A percentile compares a stretch with the other conserved stretches of the same genome.
Evolutionary conservation across 2,888 invertebrate species (phyloP).

Genomic region (Catotricha subobsoleta): DNA sequence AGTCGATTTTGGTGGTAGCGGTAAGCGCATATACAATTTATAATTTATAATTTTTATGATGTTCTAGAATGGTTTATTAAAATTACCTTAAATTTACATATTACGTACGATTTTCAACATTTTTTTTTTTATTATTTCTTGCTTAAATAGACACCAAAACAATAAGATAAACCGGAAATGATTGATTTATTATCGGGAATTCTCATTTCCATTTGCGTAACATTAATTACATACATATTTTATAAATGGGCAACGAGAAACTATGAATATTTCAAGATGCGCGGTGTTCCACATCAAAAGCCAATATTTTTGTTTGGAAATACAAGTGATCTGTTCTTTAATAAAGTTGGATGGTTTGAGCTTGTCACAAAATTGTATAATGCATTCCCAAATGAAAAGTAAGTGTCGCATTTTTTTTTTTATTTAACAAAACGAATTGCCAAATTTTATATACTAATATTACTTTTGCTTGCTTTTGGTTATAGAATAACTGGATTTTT

Average conservation of each 20-base stretch:
- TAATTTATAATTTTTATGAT: too few relatives aligned
- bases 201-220: not conserved
- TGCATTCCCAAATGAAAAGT: not conserved
- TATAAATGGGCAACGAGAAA: slow-evolving; percentile 3
- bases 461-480: not conserved
- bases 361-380: not conserved
- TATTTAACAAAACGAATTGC: too few relatives aligned
- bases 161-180: too few relatives aligned
- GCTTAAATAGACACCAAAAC: too few relatives aligned
- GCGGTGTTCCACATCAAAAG: not conserved
- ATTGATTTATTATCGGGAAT: too few relatives aligned
- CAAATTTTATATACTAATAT: not conserved
- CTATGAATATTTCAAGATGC: not conserved
- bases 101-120: too few relatives aligned
- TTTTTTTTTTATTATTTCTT: too few relatives aligned
- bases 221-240: not conserved
- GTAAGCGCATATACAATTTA: too few relatives aligned
- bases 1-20: too few relatives aligned
- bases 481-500: slow-evolving; percentile 20
- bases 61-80: too few relatives aligned
- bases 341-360: not conserved
- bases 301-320: not conserved
- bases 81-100: too few relatives aligned
- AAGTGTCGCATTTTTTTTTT: not conserved
- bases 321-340: not conserved